Base-by-base conservation (phyloP, 2,888 invertebrate genomes). In the Xestobium rufovillosum region DNA sequence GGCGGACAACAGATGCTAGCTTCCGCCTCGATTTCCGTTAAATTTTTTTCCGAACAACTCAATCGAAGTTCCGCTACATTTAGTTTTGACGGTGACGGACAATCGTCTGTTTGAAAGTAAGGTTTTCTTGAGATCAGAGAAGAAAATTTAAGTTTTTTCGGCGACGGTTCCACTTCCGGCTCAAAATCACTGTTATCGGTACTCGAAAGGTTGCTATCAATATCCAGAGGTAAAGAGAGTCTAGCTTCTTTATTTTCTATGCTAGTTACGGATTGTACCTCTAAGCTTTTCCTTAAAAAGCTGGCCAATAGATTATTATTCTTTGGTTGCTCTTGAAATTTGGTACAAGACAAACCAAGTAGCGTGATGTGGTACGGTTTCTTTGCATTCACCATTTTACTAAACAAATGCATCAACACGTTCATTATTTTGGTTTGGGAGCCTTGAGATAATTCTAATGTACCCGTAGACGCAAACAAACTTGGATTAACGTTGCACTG, bases 301-400 rank as follows among this genome's bases (percentile, higher is more conserved):
- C 80, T 81, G 3, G 82, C 78, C 50, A 86, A 80, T 9, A 83
- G 82, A 51, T 80, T 75, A 45, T 76, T 73, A 2, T 81, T 80
- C 2, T 73, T 74, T 59, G 76, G 76, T 39, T 77, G 71, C 49
- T 81, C 84, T 51, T 80, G 78, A 56, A 87, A 86, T 61, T 86
- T 86, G 1, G 83, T 83, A 59, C 86, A 86, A 12, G 84, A 82
- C 53, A 86, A 67, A n/a, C 86, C 87, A 39, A 87, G 69, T 35
- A 86, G 65, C 1, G 85, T 86, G 51, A 87, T 76, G 63, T 84
- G 84, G 66, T 83, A 87, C 44, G 83, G 80, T 65, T 80, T 78
- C 15, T 73, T 71, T 46, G 80, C 69, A 56, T 83, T 77, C 38
- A 85, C 78, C 42, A 80, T 72, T 56, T 83, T 78, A 57, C 79